Conservation (phyloP, 2,113 vertebrate genomes). For the Oryzias celebensis region DNA sequence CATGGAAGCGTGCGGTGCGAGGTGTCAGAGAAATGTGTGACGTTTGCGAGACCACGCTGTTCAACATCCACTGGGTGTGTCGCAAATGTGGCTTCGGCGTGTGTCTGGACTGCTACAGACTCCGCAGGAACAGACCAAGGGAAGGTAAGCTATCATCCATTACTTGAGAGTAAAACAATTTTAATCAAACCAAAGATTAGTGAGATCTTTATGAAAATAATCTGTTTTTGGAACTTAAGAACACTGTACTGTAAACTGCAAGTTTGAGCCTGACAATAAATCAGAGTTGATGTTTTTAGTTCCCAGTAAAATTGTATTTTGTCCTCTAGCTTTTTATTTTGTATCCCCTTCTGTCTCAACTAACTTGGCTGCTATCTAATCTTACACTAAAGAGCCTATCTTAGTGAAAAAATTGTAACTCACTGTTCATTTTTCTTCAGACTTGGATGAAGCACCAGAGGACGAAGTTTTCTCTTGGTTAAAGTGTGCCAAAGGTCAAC, state of each 20-base stretch:
- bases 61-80: slow-evolving; percentile 99
- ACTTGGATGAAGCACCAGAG: slow-evolving; percentile 88
- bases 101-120: slow-evolving; percentile 95
- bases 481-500: slow-evolving; percentile 97
- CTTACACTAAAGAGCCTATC: neutral
- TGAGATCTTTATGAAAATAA: no score
- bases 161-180: no score
- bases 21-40: slow-evolving; percentile 98
- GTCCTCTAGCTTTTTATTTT: no score
- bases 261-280: no score
- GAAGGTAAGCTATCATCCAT: slow-evolving; percentile 79
- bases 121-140: slow-evolving; percentile 88
- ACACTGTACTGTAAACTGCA: no score
- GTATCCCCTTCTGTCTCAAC: no score
- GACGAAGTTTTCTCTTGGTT: slow-evolving; percentile 98
- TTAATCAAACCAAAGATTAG: no score
- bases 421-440: slow-evolving; percentile 61
- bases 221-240: no score
- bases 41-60: slow-evolving; percentile 96
- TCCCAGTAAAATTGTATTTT: no score
- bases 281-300: no score
- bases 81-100: slow-evolving; percentile 98
- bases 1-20: slow-evolving; percentile 96
- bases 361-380: no score
- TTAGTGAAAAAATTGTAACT: neutral